Evolutionary conservation across 2,888 invertebrate species (phyloP), one percentile per base, ranked within the genome.

Genomic region (Stenurella melanura): DNA sequence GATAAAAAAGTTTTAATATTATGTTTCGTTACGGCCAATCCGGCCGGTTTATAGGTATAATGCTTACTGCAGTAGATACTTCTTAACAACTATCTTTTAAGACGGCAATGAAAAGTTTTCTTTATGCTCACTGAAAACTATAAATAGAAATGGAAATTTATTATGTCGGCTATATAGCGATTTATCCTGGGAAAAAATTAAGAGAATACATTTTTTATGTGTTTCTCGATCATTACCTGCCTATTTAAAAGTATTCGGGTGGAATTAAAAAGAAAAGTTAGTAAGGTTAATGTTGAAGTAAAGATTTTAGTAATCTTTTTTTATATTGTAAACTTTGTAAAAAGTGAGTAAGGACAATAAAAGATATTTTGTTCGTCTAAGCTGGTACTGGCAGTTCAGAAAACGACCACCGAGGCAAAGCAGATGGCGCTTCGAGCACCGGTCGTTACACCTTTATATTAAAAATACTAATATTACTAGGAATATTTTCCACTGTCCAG

Each of bases 1-100:
- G 81, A 84, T 82, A 85, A 84, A 85, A 85, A 85, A 85, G 79
- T 83, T 86, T 84, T 82, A 78, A 82, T 83, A 83, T 82, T 81
- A 79, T 80, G 75, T 77, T 79, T 72, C 82, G 80, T 78, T 80
- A 79, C 75, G 71, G 76, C 74, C 60, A 60, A 70, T 70, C 38
- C 58, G 21, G 60, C 10, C 70, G 6, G 66, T 73, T 72, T 72
- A 72, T 72, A 72, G 72, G 72, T 72, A 54, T 64, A 38, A 61
- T 61, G 26, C 61, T 61, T 30, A n/a, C 61, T 61, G 64, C 54
- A 30, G 63, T 50, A 21, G 72, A 70, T 70, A 54, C 50, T 67
- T 50, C 67, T 67, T 34, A 18, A 26, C 60, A 60, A 60, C 63
- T 30, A 21, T 42, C 63, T n/a, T 72, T 63, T 63, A 30, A 30